phyloP scores from a whole-genome alignment of 2,797 vertebrate genomes.

The Neomorphus geoffroyi region DNA sequence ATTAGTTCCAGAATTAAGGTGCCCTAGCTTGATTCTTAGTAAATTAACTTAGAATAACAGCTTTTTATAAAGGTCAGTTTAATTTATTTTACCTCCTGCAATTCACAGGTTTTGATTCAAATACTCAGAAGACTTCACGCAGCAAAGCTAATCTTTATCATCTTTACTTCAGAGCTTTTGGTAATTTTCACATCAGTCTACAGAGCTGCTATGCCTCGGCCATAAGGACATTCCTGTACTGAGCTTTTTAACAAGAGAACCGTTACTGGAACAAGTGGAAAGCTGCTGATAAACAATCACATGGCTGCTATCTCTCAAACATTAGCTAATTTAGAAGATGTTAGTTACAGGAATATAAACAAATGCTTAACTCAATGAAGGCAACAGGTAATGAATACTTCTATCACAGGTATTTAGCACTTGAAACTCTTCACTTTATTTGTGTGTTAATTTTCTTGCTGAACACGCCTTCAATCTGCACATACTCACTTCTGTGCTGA shows the following conservation, averaged over 20 bases:
- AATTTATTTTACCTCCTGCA: conserved; percentile 45
- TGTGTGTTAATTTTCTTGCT: background rate
- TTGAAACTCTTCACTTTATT: conserved; percentile 24
- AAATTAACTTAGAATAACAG: conserved; percentile 63
- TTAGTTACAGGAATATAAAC: background rate
- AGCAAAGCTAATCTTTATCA: background rate
- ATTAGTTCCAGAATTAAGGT: conserved; percentile 70
- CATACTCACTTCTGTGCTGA: background rate
- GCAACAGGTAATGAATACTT: background rate
- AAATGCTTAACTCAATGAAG: background rate
- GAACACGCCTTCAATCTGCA: background rate
- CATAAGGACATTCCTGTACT: background rate
- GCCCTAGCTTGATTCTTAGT: conserved; percentile 72
- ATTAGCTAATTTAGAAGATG: conserved; percentile 8
- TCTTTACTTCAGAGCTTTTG: background rate
- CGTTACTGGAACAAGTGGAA: background rate
- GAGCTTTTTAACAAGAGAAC: background rate
- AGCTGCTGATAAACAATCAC: background rate
- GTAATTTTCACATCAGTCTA: background rate
- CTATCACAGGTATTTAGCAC: background rate
- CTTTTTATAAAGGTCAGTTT: conserved; percentile 67
- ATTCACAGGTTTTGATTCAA: conserved; percentile 9
- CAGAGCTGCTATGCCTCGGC: background rate
- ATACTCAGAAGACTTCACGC: background rate
- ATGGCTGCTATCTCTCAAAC: background rate